A percentile compares a stretch with the other conserved stretches of the same genome.
Evolutionary conservation across 2,113 vertebrate species (phyloP).

Genomic region (Pedionomus torquatus): DNA sequence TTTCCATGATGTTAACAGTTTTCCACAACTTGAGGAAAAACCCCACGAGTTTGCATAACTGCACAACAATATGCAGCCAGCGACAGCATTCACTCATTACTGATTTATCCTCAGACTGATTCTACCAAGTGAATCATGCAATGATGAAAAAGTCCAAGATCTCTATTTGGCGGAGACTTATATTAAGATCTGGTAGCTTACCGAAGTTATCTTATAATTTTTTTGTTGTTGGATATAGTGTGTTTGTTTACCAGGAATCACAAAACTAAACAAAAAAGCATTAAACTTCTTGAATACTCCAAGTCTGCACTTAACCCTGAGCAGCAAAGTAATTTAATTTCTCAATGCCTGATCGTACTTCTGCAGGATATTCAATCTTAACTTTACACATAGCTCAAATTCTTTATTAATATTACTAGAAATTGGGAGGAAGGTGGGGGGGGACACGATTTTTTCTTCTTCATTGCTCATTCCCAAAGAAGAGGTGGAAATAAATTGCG

Average conservation of each 20-base stretch:
- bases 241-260: neutral
- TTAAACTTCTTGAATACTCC: neutral
- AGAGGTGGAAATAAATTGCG: neutral
- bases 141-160: neutral
- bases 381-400: neutral
- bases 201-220: neutral
- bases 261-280: neutral
- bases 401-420: neutral
- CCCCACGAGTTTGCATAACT: neutral
- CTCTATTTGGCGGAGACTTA: neutral
- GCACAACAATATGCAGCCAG: neutral
- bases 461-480: neutral
- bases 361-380: neutral
- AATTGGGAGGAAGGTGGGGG: neutral
- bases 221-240: neutral
- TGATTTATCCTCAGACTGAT: neutral
- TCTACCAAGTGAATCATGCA: neutral
- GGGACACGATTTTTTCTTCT: neutral
- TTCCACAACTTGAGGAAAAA: neutral
- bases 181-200: neutral
- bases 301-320: neutral
- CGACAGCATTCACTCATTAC: neutral
- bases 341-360: neutral
- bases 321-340: neutral
- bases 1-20: neutral